Conservation (phyloP, 2,888 invertebrate genomes). For the Drosophila sordidapex region DNA sequence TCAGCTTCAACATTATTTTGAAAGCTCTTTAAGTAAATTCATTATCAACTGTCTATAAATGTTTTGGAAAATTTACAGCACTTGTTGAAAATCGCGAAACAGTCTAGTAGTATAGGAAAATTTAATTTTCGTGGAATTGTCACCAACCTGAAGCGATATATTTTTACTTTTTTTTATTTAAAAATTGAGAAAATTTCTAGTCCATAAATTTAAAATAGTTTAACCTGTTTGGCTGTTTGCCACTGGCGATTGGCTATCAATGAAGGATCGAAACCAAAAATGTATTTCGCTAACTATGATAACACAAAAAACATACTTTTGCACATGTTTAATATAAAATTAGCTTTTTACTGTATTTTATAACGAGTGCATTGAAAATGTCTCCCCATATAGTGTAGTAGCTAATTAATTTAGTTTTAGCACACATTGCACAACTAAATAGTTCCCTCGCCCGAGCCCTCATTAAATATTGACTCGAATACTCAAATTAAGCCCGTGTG, state of each 20-base stretch:
- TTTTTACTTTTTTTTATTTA: neutral
- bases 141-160: neutral
- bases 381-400: conserved; percentile 19
- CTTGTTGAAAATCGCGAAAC: neutral
- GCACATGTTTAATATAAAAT: conserved; percentile 7
- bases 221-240: neutral
- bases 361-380: conserved; percentile 12
- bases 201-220: neutral
- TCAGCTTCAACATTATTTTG: too few relatives aligned
- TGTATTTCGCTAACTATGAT: neutral
- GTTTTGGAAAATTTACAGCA: neutral
- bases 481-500: conserved; percentile 44
- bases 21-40: neutral
- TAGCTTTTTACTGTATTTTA: conserved; percentile 2
- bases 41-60: neutral
- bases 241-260: neutral
- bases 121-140: neutral
- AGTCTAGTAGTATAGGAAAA: neutral
- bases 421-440: conserved; percentile 12
- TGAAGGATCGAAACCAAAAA: neutral
- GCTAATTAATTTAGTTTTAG: conserved; percentile 22
- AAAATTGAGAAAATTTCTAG: neutral
- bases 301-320: neutral
- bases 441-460: neutral
- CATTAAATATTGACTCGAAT: conserved; percentile 8